Percentiles rank a stretch among this genome's conserved stretches.
Evolutionary conservation across 2,113 vertebrate species (phyloP).

Genomic region (Athene cunicularia): DNA sequence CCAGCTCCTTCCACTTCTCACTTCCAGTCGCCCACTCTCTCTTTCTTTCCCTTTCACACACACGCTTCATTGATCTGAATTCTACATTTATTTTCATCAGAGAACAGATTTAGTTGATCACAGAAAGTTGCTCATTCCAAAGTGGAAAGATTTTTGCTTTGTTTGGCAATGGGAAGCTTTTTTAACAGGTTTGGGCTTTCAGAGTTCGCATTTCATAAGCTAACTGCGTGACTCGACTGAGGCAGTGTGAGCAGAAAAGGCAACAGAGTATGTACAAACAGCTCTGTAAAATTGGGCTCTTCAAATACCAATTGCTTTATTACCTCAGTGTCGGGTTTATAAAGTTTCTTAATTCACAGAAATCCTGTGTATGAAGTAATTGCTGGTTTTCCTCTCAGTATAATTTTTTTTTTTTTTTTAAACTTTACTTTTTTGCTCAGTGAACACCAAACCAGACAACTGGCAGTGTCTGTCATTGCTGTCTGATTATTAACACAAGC

Average conservation of each 20-base stretch:
- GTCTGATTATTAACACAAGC: not conserved
- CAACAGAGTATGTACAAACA: not conserved
- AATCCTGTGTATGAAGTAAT: not conserved
- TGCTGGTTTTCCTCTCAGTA: not conserved
- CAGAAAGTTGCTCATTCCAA: not conserved
- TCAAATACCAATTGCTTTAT: not conserved
- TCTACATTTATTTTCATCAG: conserved; percentile 35
- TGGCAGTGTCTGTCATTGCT: not conserved
- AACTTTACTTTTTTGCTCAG: not conserved
- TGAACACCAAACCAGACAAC: conserved; percentile 7
- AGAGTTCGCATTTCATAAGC: conserved; percentile 31
- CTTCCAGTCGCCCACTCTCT: conserved; percentile 4
- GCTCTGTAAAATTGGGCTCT: not conserved
- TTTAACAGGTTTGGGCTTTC: conserved; percentile 46
- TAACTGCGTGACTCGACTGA: not conserved
- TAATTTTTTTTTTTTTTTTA: not conserved
- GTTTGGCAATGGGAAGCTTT: conserved; percentile 25
- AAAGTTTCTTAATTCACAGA: conserved; percentile 14
- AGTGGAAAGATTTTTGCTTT: conserved; percentile 52
- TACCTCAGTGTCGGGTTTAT: not conserved
- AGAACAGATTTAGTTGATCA: conserved; percentile 35
- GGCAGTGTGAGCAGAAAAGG: not conserved
- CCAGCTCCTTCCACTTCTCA: conserved; percentile 8
- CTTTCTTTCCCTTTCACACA: not conserved
- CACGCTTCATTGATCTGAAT: not conserved